Percentiles rank a stretch among this genome's conserved stretches.
These are phyloP conservation scores for Lynx canadensis DNA, from an alignment of 2,113 vertebrate species.

Conservation along the genomic window DNA sequence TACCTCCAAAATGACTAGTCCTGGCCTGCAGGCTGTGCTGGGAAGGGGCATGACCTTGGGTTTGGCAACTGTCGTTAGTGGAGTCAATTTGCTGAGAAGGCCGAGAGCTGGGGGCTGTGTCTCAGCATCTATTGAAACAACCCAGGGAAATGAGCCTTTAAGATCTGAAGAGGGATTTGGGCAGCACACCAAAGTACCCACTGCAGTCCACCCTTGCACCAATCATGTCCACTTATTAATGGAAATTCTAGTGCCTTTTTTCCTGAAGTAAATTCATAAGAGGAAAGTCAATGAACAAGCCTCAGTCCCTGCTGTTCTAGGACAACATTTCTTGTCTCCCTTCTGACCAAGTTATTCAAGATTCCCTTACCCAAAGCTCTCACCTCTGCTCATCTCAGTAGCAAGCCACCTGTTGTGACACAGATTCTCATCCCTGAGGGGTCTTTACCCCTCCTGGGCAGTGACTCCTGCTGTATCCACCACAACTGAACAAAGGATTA, in stretches of 20 bases:
- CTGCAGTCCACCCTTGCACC: background rate
- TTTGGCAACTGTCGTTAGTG: background rate
- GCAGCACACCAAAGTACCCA: background rate
- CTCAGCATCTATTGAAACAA: background rate
- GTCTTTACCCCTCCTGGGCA: background rate
- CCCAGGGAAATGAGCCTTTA: background rate
- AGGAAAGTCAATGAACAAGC: background rate
- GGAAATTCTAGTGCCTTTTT: background rate
- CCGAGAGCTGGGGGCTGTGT: background rate
- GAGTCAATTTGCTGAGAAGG: background rate
- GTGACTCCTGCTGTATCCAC: background rate
- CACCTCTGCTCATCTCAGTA: background rate
- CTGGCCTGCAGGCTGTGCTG: background rate
- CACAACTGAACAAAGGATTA: background rate
- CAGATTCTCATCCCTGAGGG: background rate
- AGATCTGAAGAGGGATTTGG: background rate
- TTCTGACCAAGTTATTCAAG: background rate
- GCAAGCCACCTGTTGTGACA: background rate
- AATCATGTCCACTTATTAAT: background rate
- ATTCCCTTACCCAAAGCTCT: background rate
- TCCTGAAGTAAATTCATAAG: background rate
- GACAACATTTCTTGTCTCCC: background rate
- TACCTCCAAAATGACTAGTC: background rate
- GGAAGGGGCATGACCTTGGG: background rate
- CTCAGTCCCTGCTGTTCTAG: background rate